Evolutionary conservation across 2,888 invertebrate species (phyloP).

Genomic region (Amblyjoppa proteus): DNA sequence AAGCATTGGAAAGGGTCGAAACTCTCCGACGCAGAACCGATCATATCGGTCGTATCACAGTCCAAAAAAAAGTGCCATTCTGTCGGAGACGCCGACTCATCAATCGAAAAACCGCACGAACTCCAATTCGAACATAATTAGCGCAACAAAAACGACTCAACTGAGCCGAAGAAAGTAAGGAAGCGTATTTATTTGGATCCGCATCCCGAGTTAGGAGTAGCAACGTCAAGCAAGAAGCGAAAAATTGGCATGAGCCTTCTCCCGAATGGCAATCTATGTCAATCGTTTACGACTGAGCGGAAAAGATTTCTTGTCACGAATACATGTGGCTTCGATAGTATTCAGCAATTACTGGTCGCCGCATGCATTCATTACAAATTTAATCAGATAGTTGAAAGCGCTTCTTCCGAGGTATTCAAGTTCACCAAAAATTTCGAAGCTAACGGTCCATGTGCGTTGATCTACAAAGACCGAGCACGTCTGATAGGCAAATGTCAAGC

Average conservation of each 20-base stretch:
- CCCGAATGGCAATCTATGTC: conserved; percentile 14
- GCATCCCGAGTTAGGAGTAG: conserved; percentile 20
- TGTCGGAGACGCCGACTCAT: conserved; percentile 5
- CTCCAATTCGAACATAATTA: conserved; percentile 24
- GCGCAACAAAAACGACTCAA: conserved; percentile 25
- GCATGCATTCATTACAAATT: conserved; percentile 24
- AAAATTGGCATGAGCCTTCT: conserved; percentile 24
- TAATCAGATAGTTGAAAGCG: neutral
- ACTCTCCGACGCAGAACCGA: neutral
- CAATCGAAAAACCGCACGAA: conserved; percentile 22
- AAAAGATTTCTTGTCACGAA: conserved; percentile 12
- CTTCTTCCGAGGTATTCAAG: conserved; percentile 8
- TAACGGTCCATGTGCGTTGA: conserved; percentile 4
- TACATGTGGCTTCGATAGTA: conserved; percentile 26
- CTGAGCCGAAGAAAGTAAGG: conserved; percentile 9
- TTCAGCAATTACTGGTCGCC: conserved; percentile 23
- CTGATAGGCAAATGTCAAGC: neutral
- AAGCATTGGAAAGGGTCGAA: conserved; percentile 4
- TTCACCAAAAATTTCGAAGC: conserved; percentile 2
- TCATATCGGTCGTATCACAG: too few relatives aligned
- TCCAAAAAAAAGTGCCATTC: too few relatives aligned
- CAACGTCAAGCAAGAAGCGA: conserved; percentile 10
- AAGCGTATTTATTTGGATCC: conserved; percentile 23
- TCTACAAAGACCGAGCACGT: conserved; percentile 21
- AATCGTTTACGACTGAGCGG: conserved; percentile 13